Evolutionary conservation across 2,888 invertebrate genomes (phyloP), one percentile per base, ranked within the genome.

Genomic region (Epinotia brunnichana): DNA sequence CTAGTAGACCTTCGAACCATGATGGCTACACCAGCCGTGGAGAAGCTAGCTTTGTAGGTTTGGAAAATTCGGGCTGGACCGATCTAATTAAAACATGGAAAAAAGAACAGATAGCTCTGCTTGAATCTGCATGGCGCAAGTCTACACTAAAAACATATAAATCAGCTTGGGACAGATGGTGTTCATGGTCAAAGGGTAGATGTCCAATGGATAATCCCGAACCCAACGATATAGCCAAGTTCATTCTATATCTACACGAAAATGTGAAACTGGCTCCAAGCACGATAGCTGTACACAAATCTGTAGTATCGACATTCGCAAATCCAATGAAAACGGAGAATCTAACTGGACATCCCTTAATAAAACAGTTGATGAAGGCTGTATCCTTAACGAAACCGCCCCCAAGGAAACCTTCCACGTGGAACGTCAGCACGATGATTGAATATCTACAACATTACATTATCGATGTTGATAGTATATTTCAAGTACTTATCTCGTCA

Each of bases 401-500:
- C 7, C 3, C 17, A 17, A 51, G 17, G 17, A 17, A 17, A 17
- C 51, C 51, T 7, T 17, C 17, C n/a, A 17, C 51, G 7, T 51
- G 51, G 51, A 51, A 51, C n/a, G n/a, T 51, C 17, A 17, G 17
- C 51, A 17, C n/a, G 7, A n/a, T 51, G 15, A 51, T 51, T 17
- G 17, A 51, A 51, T 51, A 17, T 51, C n/a, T 51, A 17, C 17
- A 51, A 17, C 17, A n/a, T 17, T 51, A 51, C n/a, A 17, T 7
- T 17, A 17, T 51, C 51, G 17, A 51, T 51, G 17, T n/a, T 51
- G 17, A 51, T 17, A 53, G 19, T 53, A 17, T 53, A 17, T 53
- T 53, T 53, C 17, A n/a, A 53, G 51, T 53, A 17, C n/a, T n/a
- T n/a, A n/a, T 53, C 51, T 53, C 51, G 51, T 53, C 51, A 53